Percentiles rank a stretch among this genome's conserved stretches.
Conservation (phyloP, 1,140 invertebrate species). For the Ptiloglossa arizonensis region DNA sequence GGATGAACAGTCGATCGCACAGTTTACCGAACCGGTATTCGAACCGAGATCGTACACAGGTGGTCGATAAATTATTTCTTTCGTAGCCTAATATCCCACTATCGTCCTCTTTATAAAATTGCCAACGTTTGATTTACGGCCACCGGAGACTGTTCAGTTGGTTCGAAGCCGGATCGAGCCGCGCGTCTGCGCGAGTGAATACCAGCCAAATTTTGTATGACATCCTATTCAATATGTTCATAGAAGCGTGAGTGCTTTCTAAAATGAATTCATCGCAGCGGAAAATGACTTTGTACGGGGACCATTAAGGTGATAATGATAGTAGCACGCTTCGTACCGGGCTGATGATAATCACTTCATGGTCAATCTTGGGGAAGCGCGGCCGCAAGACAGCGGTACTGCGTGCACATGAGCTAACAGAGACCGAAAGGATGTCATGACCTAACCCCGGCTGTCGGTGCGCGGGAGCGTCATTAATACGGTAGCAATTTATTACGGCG, state of each 20-base stretch:
- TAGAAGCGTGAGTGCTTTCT: background rate
- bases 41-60: too few relatives aligned
- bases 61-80: background rate
- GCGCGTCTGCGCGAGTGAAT: background rate
- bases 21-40: too few relatives aligned
- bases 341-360: conserved; percentile 56
- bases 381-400: conserved; percentile 48
- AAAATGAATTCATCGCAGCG: conserved; percentile 27
- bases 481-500: conserved; percentile 79
- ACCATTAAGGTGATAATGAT: conserved; percentile 45
- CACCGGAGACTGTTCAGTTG: background rate
- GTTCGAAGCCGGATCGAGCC: background rate
- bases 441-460: conserved; percentile 62
- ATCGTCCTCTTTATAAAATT: background rate
- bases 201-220: conserved; percentile 8
- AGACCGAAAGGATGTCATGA: conserved; percentile 63
- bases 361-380: conserved; percentile 43
- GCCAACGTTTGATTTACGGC: background rate
- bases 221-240: conserved; percentile 21
- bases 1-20: too few relatives aligned
- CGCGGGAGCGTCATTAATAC: conserved; percentile 77
- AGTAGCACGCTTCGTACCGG: conserved; percentile 21
- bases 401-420: conserved; percentile 45
- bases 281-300: background rate
- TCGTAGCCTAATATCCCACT: background rate